A percentile compares a stretch with the other conserved stretches of the same genome.
These are phyloP conservation scores for Prunella strophiata DNA, from an alignment of 2,797 vertebrate genomes.

Conservation along the genomic window DNA sequence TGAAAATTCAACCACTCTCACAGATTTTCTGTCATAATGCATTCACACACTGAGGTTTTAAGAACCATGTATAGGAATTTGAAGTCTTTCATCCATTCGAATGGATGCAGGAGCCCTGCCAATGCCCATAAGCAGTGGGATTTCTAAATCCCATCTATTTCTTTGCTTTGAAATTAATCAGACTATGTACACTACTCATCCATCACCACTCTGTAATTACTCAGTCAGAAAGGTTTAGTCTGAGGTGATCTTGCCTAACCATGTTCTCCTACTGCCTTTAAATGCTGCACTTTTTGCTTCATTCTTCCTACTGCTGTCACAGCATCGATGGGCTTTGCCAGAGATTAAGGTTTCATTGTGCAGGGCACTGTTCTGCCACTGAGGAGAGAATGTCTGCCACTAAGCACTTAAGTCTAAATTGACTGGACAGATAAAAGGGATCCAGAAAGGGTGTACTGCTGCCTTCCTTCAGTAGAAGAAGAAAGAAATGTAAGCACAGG, in stretches of 20 bases:
- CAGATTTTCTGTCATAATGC: background rate
- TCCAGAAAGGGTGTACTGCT: background rate
- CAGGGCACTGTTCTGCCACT: background rate
- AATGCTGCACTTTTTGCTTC: background rate
- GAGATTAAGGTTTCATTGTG: conserved; percentile 23
- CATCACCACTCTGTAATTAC: background rate
- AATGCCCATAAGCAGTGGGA: background rate
- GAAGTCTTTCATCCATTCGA: background rate
- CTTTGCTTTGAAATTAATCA: background rate
- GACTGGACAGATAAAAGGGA: background rate
- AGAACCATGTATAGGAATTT: background rate
- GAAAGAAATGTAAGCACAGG: background rate
- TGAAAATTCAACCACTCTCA: background rate
- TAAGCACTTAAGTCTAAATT: background rate
- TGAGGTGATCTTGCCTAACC: background rate
- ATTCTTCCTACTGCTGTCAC: background rate
- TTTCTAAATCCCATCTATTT: background rate
- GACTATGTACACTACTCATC: background rate
- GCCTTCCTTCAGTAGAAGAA: background rate
- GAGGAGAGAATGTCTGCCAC: background rate
- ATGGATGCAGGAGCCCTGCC: background rate
- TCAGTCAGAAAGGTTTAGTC: background rate
- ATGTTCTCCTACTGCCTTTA: background rate
- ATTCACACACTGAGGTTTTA: background rate
- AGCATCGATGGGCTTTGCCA: background rate